Percentiles rank a stretch among this genome's conserved stretches.
Conservation (phyloP, 2,113 vertebrate genomes). For the Psettodes erumei region DNA sequence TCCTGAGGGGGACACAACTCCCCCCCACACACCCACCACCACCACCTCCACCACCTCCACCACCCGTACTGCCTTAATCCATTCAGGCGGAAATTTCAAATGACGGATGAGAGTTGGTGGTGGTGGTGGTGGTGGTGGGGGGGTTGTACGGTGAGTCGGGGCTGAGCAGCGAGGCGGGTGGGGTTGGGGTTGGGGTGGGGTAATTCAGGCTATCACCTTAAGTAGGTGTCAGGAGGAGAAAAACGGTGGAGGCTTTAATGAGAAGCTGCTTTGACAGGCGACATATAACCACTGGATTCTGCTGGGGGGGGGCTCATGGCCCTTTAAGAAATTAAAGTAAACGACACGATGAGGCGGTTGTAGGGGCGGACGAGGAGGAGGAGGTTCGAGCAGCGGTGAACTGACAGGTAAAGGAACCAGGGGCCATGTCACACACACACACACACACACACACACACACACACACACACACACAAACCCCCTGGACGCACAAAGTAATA, state of each 20-base stretch:
- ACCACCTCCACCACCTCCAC: conserved; percentile 24
- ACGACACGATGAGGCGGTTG: conserved; percentile 26
- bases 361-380: background rate
- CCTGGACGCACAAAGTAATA: too few species aligned
- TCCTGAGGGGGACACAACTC: too few species aligned
- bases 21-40: too few species aligned
- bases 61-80: conserved; percentile 42
- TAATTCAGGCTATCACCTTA: conserved; percentile 76
- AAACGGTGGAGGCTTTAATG: conserved; percentile 75
- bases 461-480: too few species aligned
- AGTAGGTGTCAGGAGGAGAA: conserved; percentile 75
- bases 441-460: too few species aligned
- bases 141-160: conserved; percentile 26
- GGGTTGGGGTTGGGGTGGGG: too few species aligned
- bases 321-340: conserved; percentile 72
- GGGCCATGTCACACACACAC: too few species aligned
- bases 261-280: conserved; percentile 68
- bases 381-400: conserved; percentile 46
- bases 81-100: conserved; percentile 67
- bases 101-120: conserved; percentile 64
- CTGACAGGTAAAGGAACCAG: conserved; percentile 37
- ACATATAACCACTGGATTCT: conserved; percentile 54
- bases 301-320: conserved; percentile 46
- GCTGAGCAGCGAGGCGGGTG: conserved; percentile 1
- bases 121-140: conserved; percentile 35